Base-by-base conservation (phyloP, 2,113 vertebrate genomes). In the Nettapus auritus region DNA sequence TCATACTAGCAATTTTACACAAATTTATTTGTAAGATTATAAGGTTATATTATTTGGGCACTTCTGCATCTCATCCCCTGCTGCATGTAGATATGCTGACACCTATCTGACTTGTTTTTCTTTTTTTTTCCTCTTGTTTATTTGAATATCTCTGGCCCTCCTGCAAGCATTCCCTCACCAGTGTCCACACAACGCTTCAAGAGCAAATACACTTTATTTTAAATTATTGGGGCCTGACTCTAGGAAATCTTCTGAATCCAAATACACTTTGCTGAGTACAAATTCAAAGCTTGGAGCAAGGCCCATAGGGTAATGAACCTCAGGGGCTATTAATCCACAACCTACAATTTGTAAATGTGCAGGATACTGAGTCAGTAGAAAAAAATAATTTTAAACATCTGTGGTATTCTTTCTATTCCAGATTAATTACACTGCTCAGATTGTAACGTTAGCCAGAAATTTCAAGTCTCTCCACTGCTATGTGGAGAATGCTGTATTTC, bases 301-400 rank as follows among this genome's bases (percentile, higher is more conserved):
- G 93, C 89, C 97, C 97, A 86, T 29, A 0, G 95, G 96, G 97
- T 97, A 75, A 52, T 75, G 88, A 97, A 95, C 86, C 90, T 96
- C 96, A 91, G 95, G 94, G 95, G 79, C 93, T 97, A 97, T 98
- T 97, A 97, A 98, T 97, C 96, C 79, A 86, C 95, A 97, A 76
- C 95, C 94, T 98, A 96, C 98, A 97, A 93, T 98, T 97, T 98
- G 97, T 97, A 97, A 98, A 97, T 96, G 96, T 96, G 93, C 96
- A 97, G 96, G 94, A 97, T 96, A 98, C 97, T 97, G 96, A 98
- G 94, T 98, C 96, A 97, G 94, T 96, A 97, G 92, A 82, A 97
- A 97, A 97, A 97, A 97, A 96, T 97, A 98, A 98, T 98, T 98
- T 98, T 98, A 97, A 98, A 98, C 98, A 98, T 98, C 98, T 98